phyloP scores from a whole-genome alignment of 2,888 invertebrate species.

The Nebria salina region DNA sequence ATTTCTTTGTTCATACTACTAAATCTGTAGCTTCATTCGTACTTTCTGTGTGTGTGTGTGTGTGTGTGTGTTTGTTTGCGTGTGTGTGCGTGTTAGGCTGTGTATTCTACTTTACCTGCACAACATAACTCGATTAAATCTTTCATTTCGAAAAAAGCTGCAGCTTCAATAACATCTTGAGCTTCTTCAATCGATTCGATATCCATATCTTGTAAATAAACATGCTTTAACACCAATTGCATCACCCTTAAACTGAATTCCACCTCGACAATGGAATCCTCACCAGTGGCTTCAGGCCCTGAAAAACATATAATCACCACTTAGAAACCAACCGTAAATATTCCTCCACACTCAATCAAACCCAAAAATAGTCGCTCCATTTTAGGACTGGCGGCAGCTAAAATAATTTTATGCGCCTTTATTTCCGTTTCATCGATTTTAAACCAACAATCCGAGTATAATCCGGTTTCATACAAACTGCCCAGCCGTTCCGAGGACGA shows the following conservation, averaged over 20 bases:
- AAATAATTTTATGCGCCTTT: conserved; percentile 28
- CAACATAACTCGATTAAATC: conserved; percentile 37
- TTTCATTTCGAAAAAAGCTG: conserved; percentile 30
- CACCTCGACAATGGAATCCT: conserved; percentile 13
- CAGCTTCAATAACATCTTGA: conserved; percentile 39
- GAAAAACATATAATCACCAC: not conserved
- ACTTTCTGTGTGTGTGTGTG: too few species aligned
- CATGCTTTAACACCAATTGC: conserved; percentile 39
- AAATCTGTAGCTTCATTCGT: too few species aligned
- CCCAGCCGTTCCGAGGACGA: conserved; percentile 36
- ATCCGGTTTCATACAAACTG: conserved; percentile 30
- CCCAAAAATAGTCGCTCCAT: conserved; percentile 38
- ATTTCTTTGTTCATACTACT: too few species aligned
- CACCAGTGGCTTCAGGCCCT: not conserved
- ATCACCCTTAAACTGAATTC: conserved; percentile 35
- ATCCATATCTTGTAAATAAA: conserved; percentile 43
- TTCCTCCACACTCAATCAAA: not conserved
- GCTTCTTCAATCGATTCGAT: conserved; percentile 38
- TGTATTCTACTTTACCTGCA: conserved; percentile 7
- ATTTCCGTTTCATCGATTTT: conserved; percentile 30
- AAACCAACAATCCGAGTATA: conserved; percentile 42
- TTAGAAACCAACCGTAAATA: not conserved
- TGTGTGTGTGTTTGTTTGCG: too few species aligned
- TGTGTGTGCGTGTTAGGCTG: too few species aligned
- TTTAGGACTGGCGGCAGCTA: conserved; percentile 40